Conservation (phyloP, 2,888 invertebrate species). For the Keiferia lycopersicella region DNA sequence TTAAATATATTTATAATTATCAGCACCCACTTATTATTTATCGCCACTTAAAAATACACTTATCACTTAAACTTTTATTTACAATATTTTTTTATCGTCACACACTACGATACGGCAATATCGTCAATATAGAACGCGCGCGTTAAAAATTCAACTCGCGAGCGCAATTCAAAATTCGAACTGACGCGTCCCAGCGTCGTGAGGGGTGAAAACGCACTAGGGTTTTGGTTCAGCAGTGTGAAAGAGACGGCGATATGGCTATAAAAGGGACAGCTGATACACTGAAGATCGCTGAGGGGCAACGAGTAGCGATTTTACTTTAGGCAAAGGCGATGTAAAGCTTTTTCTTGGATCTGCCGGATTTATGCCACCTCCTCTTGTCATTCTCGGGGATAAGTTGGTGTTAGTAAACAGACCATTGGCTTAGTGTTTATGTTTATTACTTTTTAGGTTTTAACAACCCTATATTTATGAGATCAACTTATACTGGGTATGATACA, state of each 20-base stretch:
- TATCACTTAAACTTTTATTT: not conserved
- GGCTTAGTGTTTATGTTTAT: not conserved
- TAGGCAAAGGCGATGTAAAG: slow-evolving; percentile 27
- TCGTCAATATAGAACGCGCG: slow-evolving; percentile 14
- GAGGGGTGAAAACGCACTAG: slow-evolving; percentile 61
- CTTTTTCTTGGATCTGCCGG: slow-evolving; percentile 11
- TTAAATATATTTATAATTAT: too few species aligned
- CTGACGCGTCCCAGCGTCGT: slow-evolving; percentile 43
- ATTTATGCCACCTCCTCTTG: slow-evolving; percentile 6
- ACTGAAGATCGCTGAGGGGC: slow-evolving; percentile 40
- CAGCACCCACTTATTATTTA: not conserved
- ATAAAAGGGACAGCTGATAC: too few species aligned
- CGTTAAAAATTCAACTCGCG: slow-evolving; percentile 40
- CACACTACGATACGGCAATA: not conserved
- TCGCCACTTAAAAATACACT: not conserved
- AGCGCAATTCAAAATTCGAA: slow-evolving; percentile 36
- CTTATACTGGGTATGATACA: too few species aligned
- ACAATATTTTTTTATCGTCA: not conserved
- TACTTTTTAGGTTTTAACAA: not conserved
- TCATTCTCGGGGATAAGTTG: slow-evolving; percentile 4
- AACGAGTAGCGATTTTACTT: slow-evolving; percentile 56
- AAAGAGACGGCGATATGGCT: slow-evolving; percentile 49
- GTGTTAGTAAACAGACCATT: not conserved
- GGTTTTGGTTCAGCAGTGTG: slow-evolving; percentile 47
- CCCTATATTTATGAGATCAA: not conserved